These are phyloP conservation scores for Drosophila pseudoobscura DNA, from an alignment of 1,140 invertebrate species.

Conservation along the genomic window DNA sequence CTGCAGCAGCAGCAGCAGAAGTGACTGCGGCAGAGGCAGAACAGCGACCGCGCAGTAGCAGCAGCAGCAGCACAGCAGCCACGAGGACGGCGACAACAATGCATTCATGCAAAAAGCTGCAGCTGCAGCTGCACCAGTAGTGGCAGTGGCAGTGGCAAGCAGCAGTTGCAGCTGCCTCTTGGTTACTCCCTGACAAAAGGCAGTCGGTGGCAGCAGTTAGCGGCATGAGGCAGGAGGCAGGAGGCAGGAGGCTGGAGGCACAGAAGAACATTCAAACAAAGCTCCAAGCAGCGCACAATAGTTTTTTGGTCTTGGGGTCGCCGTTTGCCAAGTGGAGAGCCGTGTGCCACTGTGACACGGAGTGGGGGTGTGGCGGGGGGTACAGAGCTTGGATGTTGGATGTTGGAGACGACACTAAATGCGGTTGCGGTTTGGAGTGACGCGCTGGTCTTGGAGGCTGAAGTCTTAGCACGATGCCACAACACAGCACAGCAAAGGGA, in stretches of 20 bases:
- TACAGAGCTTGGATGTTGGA: background rate
- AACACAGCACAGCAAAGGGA: conserved; percentile 24
- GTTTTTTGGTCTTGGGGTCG: conserved; percentile 60
- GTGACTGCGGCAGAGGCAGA: conserved; percentile 1
- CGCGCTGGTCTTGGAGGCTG: conserved; percentile 52
- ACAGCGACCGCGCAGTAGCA: background rate
- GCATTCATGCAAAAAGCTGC: conserved; percentile 67
- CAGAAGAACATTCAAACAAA: conserved; percentile 62
- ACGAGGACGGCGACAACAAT: conserved; percentile 48
- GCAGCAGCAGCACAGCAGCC: conserved; percentile 9
- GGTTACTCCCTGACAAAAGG: conserved; percentile 40
- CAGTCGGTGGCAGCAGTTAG: conserved; percentile 18
- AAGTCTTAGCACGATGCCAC: conserved; percentile 52
- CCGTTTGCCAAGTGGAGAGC: conserved; percentile 35
- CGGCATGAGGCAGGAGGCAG: no score
- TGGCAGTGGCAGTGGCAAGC: conserved; percentile 19
- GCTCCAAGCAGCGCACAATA: conserved; percentile 63
- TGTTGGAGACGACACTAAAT: conserved; percentile 45
- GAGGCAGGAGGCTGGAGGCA: no score
- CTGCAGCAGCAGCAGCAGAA: conserved; percentile 39
- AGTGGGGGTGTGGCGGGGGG: no score
- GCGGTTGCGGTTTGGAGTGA: conserved; percentile 66
- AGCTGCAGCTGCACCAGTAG: conserved; percentile 13
- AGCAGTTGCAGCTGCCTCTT: conserved; percentile 52
- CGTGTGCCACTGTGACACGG: background rate